Conservation (phyloP, 2,797 vertebrate genomes). For the Ptychadena robeensis region DNA sequence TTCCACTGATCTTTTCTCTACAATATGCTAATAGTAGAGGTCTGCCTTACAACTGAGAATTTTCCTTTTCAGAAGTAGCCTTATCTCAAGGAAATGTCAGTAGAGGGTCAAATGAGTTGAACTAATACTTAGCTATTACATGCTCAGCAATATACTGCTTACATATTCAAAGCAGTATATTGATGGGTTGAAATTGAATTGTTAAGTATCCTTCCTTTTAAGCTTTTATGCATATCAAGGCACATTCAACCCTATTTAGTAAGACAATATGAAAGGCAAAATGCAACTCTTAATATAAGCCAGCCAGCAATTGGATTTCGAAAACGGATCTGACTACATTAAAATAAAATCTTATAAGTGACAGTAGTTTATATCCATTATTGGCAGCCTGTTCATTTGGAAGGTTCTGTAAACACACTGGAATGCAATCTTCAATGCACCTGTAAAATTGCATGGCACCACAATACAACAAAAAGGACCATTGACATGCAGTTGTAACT, state of each 20-base stretch:
- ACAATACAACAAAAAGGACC: too few species aligned
- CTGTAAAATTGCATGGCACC: too few species aligned
- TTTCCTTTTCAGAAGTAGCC: not conserved
- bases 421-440: too few species aligned
- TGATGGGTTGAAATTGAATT: not conserved
- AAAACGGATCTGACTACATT: too few species aligned
- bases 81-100: constrained; percentile 29
- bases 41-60: not conserved
- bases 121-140: not conserved
- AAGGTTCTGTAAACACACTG: too few species aligned
- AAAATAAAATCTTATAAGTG: too few species aligned
- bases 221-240: not conserved
- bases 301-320: too few species aligned
- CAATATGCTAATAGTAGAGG: not conserved
- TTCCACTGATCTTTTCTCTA: not conserved
- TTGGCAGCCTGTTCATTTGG: too few species aligned
- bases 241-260: not conserved
- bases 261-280: not conserved
- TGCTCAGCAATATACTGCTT: not conserved
- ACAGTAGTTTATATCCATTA: too few species aligned
- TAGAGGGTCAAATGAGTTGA: not conserved
- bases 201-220: not conserved
- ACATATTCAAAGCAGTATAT: not conserved
- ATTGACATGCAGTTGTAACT: too few species aligned
- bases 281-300: too few species aligned